phyloP scores from a whole-genome alignment of 2,888 invertebrate species.

The Notocelia uddmanniana region DNA sequence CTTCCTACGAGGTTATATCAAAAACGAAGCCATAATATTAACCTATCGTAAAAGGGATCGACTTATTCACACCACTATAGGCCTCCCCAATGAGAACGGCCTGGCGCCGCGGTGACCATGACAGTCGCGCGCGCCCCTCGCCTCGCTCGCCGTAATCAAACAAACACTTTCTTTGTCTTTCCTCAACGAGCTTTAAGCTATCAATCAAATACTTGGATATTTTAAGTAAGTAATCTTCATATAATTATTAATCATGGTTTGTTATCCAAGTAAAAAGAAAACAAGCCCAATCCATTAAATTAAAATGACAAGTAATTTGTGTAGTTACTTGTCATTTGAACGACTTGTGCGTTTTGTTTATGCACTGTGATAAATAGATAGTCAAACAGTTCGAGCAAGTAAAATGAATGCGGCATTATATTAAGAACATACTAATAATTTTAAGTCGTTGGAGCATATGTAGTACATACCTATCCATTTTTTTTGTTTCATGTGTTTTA shows the following conservation, averaged over 20 bases:
- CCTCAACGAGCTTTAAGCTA: slow-evolving; percentile 48
- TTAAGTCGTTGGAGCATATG: background rate
- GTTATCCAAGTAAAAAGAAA: background rate
- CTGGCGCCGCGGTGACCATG: slow-evolving; percentile 57
- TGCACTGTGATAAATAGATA: slow-evolving; percentile 1
- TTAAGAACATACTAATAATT: background rate
- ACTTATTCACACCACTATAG: slow-evolving; percentile 50
- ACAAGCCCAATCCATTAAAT: background rate
- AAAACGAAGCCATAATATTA: background rate
- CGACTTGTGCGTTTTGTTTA: slow-evolving; percentile 21
- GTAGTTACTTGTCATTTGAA: background rate
- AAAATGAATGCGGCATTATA: background rate
- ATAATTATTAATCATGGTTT: background rate
- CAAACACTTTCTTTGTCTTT: slow-evolving; percentile 55
- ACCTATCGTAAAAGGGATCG: slow-evolving; percentile 20
- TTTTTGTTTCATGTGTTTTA: slow-evolving; percentile 45
- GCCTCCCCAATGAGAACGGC: slow-evolving; percentile 48
- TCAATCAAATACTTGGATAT: slow-evolving; percentile 48
- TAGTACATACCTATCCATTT: too few species aligned
- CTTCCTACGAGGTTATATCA: background rate
- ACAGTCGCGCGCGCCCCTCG: slow-evolving; percentile 60
- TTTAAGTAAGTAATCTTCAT: slow-evolving; percentile 48
- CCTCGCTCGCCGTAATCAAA: slow-evolving; percentile 58
- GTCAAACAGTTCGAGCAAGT: slow-evolving; percentile 6
- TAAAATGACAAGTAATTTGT: background rate